Evolutionary conservation across 2,113 vertebrate species (phyloP).

Genomic region (Diphyllodes magnificus): DNA sequence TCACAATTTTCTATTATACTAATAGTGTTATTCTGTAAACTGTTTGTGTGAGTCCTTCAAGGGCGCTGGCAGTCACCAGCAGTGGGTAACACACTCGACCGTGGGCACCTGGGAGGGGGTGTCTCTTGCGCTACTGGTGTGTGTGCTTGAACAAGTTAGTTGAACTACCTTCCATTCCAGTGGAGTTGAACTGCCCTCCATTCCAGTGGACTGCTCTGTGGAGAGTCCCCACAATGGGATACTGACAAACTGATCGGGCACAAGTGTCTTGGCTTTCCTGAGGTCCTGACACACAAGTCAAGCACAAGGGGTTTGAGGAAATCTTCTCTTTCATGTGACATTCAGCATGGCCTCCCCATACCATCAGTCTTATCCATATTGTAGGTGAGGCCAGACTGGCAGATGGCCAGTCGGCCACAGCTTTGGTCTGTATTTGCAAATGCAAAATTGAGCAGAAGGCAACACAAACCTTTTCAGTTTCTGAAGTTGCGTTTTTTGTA

Average conservation of each 20-base stretch:
- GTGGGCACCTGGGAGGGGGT: too few relatives aligned
- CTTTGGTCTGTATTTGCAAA: not conserved
- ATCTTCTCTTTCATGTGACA: not conserved
- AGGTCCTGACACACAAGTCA: not conserved
- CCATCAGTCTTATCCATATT: not conserved
- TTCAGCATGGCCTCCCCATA: not conserved
- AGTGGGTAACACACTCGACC: rapidly evolving
- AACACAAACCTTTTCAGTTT: not conserved
- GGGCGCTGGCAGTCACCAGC: not conserved
- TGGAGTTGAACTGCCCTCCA: too few relatives aligned
- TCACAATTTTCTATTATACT: not conserved
- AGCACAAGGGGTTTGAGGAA: not conserved
- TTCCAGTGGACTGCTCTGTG: not conserved
- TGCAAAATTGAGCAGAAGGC: not conserved
- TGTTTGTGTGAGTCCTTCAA: not conserved
- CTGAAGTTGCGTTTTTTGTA: not conserved
- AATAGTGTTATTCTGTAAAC: not conserved
- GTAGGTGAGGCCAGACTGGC: not conserved
- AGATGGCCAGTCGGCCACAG: not conserved
- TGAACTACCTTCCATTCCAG: not conserved
- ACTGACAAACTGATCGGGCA: too few relatives aligned
- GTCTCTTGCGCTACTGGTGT: rapidly evolving
- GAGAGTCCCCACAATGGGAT: not conserved
- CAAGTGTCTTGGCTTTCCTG: not conserved
- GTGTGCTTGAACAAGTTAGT: not conserved